Conservation (phyloP, 2,797 vertebrate species). For the Tarsius wallacei region DNA sequence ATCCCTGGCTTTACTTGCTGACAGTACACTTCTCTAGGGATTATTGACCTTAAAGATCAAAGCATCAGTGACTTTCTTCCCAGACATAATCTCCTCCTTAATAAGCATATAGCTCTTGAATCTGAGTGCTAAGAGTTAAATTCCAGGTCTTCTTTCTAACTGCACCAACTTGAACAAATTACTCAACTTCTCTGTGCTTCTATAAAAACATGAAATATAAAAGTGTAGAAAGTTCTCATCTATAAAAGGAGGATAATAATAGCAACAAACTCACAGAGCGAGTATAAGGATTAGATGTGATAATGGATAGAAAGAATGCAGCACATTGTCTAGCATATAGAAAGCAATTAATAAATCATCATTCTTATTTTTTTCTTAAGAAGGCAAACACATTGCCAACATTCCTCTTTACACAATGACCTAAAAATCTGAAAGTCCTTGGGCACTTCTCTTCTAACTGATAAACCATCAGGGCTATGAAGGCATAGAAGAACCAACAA, state of each 20-base stretch:
- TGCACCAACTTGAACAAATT: neutral
- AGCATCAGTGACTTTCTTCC: neutral
- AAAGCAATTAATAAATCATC: neutral
- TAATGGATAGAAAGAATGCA: neutral
- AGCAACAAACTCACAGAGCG: neutral
- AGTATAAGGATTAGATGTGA: neutral
- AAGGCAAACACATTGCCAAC: neutral
- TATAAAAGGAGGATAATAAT: neutral
- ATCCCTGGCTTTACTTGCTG: neutral
- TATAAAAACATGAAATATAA: conserved; percentile 3
- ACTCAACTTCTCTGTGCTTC: neutral
- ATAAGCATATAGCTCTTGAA: conserved; percentile 17
- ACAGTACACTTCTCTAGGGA: neutral
- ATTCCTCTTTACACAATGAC: neutral
- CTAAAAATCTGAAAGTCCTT: neutral
- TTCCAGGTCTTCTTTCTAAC: conserved; percentile 3
- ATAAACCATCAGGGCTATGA: neutral
- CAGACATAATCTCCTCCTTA: neutral
- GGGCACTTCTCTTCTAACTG: neutral
- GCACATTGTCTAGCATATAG: neutral
- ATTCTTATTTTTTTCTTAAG: conserved; percentile 35
- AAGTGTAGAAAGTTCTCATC: neutral
- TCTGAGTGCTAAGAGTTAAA: neutral
- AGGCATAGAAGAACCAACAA: neutral
- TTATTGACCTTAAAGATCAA: conserved; percentile 26